These are phyloP conservation scores for Spea multiplicata DNA, from an alignment of 2,113 vertebrate genomes.

Conservation along the genomic window DNA sequence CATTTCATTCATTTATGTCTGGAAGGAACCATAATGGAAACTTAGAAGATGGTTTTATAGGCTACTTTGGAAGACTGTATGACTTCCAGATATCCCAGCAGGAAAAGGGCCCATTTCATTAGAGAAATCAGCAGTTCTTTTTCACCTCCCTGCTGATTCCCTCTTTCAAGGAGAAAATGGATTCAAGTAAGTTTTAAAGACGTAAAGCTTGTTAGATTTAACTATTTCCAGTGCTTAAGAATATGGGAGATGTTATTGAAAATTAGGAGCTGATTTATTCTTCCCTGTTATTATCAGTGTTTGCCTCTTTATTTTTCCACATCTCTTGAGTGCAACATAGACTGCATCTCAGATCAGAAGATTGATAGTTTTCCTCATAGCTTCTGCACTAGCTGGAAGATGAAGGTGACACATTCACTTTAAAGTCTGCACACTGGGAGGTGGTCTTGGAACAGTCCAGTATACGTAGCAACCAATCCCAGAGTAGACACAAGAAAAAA, in stretches of 20 bases:
- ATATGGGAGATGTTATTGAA: background rate
- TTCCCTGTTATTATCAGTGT: no score
- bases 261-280: no score
- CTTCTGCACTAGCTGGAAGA: no score
- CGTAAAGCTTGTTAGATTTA: background rate
- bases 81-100: slow-evolving; percentile 14
- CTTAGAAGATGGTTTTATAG: slow-evolving; percentile 19
- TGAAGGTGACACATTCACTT: no score
- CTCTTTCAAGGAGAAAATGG: slow-evolving; percentile 1
- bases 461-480: no score
- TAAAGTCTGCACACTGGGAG: no score
- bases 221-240: background rate
- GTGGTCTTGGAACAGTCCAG: no score
- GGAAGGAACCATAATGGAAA: slow-evolving; percentile 28
- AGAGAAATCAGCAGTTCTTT: slow-evolving; percentile 5
- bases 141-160: slow-evolving; percentile 27
- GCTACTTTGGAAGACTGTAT: slow-evolving; percentile 22
- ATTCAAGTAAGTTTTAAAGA: slow-evolving; percentile 10
- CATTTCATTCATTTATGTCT: slow-evolving; percentile 28
- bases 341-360: no score
- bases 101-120: slow-evolving; percentile 17
- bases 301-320: no score
- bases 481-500: no score
- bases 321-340: no score
- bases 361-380: no score